Percentiles rank a stretch among this genome's conserved stretches.
phyloP scores from a whole-genome alignment of 2,888 invertebrate genomes.

The Lasioglossum calceatum region DNA sequence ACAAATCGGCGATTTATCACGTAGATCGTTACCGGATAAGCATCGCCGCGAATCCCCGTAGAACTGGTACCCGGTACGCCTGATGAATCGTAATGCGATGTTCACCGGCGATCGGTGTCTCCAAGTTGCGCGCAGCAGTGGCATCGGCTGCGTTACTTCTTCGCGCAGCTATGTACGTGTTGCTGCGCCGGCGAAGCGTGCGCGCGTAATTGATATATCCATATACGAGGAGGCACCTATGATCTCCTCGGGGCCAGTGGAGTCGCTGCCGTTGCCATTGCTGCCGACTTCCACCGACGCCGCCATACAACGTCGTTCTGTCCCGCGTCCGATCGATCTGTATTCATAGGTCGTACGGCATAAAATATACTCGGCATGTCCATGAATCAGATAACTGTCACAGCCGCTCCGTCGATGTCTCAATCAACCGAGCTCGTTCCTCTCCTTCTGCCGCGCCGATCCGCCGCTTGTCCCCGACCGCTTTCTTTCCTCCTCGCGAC shows the following conservation, averaged over 20 bases:
- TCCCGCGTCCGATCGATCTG: slow-evolving; percentile 81
- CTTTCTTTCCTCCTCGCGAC: neutral
- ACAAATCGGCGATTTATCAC: slow-evolving; percentile 74
- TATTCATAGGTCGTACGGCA: slow-evolving; percentile 84
- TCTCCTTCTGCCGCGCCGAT: slow-evolving; percentile 49
- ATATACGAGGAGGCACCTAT: slow-evolving; percentile 73
- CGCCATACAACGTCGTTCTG: slow-evolving; percentile 41
- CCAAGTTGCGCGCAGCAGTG: slow-evolving; percentile 37
- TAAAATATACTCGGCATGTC: slow-evolving; percentile 84
- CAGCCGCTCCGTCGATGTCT: slow-evolving; percentile 83
- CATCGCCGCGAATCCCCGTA: slow-evolving; percentile 65
- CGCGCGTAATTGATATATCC: slow-evolving; percentile 77
- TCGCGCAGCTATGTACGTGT: slow-evolving; percentile 57
- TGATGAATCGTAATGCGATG: slow-evolving; percentile 71
- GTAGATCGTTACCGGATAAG: slow-evolving; percentile 65
- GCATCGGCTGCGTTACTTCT: slow-evolving; percentile 46
- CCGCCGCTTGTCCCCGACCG: slow-evolving; percentile 57
- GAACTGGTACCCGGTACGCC: slow-evolving; percentile 65
- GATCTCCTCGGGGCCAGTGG: slow-evolving; percentile 75
- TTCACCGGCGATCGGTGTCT: slow-evolving; percentile 45
- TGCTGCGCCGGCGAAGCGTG: slow-evolving; percentile 39
- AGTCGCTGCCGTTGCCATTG: slow-evolving; percentile 40
- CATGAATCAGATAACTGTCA: slow-evolving; percentile 85
- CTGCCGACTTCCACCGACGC: slow-evolving; percentile 51
- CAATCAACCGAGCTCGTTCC: slow-evolving; percentile 78